These are phyloP conservation scores for Corynorhinus townsendii DNA, from an alignment of 2,113 vertebrate genomes.

Conservation along the genomic window DNA sequence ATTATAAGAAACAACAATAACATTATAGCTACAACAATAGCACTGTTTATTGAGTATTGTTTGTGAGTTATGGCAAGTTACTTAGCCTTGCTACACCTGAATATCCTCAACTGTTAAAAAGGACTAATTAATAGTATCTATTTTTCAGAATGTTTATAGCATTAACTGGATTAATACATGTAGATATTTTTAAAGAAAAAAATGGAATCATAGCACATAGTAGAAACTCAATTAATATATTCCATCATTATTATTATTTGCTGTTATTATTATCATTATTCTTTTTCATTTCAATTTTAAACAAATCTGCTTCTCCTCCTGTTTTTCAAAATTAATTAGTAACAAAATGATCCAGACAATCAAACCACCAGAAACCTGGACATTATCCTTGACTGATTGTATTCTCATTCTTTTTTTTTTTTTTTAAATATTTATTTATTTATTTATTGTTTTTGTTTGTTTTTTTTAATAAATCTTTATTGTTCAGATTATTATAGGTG, in stretches of 20 bases:
- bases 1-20: background rate
- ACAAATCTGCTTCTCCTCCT: background rate
- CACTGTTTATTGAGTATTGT: background rate
- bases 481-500: too few relatives aligned
- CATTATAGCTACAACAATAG: background rate
- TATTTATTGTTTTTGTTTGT: too few relatives aligned
- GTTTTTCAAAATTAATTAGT: background rate
- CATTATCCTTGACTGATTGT: background rate
- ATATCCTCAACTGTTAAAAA: background rate
- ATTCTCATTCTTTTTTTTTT: background rate
- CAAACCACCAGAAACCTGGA: background rate
- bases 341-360: background rate
- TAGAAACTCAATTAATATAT: background rate
- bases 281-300: constrained; percentile 25
- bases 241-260: background rate
- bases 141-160: background rate
- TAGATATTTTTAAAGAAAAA: background rate
- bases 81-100: background rate
- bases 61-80: background rate
- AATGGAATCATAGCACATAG: background rate
- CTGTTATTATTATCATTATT: background rate
- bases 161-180: background rate
- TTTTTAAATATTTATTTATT: too few relatives aligned
- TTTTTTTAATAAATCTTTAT: too few relatives aligned
- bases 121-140: background rate